A percentile compares a stretch with the other conserved stretches of the same genome.
Evolutionary conservation across 2,888 invertebrate species (phyloP).

Genomic region (Hypsopygia costalis): DNA sequence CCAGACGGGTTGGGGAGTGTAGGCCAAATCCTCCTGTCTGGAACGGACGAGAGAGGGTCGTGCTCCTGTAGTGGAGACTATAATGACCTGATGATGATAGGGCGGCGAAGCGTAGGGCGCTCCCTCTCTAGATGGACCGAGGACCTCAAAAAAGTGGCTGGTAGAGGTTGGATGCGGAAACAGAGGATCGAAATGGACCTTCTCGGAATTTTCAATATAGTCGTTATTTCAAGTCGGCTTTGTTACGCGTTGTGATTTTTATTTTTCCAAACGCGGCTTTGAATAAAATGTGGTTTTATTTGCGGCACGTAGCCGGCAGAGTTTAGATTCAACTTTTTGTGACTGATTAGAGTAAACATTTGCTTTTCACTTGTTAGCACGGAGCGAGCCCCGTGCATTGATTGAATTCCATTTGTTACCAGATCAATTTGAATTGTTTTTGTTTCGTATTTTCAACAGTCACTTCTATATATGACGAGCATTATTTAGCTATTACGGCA

Average conservation of each 20-base stretch:
- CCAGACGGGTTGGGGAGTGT: too few relatives aligned
- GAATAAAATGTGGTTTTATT: constrained; percentile 15
- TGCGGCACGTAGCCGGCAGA: constrained; percentile 18
- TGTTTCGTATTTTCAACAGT: neutral
- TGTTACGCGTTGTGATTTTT: neutral
- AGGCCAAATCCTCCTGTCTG: too few relatives aligned
- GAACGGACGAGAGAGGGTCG: too few relatives aligned
- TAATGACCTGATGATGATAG: too few relatives aligned
- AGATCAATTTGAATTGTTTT: constrained; percentile 1
- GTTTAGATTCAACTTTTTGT: constrained; percentile 17
- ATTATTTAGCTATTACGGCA: too few relatives aligned
- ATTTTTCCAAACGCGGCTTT: neutral
- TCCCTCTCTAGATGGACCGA: too few relatives aligned
- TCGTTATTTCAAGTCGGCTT: neutral
- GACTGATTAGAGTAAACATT: constrained; percentile 24
- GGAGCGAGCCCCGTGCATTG: constrained; percentile 4
- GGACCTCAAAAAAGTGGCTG: too few relatives aligned
- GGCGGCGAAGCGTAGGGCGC: too few relatives aligned
- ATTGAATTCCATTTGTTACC: constrained; percentile 10
- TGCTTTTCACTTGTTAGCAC: constrained; percentile 15
- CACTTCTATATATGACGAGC: neutral
- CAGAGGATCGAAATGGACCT: too few relatives aligned
- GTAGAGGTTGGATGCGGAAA: too few relatives aligned
- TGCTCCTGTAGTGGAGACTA: too few relatives aligned
- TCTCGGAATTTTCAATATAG: too few relatives aligned